phyloP scores from a whole-genome alignment of 2,113 vertebrate species.

The Tyrannus savana region DNA sequence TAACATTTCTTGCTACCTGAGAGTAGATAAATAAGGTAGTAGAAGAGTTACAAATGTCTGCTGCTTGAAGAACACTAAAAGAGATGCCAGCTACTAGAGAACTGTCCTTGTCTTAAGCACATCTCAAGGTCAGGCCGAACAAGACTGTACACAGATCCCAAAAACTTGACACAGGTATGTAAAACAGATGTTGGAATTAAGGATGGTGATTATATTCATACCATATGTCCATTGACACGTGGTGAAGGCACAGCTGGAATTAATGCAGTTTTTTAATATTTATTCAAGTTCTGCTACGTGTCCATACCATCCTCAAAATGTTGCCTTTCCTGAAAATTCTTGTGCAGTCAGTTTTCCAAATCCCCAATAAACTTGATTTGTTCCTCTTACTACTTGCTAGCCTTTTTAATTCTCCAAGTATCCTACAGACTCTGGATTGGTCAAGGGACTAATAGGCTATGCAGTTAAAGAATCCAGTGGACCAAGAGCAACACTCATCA shows the following conservation, averaged over 20 bases:
- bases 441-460: neutral
- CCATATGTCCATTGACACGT: neutral
- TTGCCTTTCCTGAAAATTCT: neutral
- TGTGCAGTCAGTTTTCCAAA: neutral
- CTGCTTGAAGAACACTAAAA: neutral
- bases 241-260: neutral
- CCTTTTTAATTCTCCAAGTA: neutral
- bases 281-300: neutral
- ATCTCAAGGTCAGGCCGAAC: neutral
- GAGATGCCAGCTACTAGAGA: neutral
- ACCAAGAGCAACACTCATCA: conserved; percentile 20
- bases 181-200: neutral
- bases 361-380: neutral
- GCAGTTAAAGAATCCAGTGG: neutral
- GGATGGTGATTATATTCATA: neutral
- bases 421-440: neutral
- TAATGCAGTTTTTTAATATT: neutral
- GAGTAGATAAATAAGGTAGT: neutral
- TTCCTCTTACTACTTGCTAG: neutral
- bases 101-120: neutral
- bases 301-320: neutral
- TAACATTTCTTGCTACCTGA: neutral
- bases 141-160: neutral
- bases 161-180: neutral
- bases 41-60: neutral